Percentiles rank a stretch among this genome's conserved stretches.
Conservation (phyloP, 2,888 invertebrate species). For the Epistrophella euchroma region DNA sequence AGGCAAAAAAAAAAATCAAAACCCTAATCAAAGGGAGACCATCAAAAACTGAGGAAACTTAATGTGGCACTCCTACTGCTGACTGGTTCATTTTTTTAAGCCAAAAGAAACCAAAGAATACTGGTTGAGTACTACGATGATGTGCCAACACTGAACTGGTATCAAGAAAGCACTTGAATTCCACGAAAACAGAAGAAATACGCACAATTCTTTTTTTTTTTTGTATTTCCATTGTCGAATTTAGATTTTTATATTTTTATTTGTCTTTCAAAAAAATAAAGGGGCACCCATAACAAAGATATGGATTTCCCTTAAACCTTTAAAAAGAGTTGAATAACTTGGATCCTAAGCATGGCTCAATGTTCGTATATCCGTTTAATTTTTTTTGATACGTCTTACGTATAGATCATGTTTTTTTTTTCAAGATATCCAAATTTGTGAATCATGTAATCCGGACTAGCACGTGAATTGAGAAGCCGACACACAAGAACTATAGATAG, state of each 20-base stretch:
- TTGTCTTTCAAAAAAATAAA: conserved; percentile 12
- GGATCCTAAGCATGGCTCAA: conserved; percentile 48
- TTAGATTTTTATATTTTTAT: conserved; percentile 8
- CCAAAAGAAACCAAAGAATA: conserved; percentile 47
- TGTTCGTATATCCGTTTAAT: conserved; percentile 32
- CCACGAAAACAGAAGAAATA: conserved; percentile 33
- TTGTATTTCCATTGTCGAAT: conserved; percentile 6
- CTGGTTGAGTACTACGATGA: neutral
- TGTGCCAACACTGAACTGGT: conserved; percentile 41
- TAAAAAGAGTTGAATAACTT: conserved; percentile 45
- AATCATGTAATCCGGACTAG: conserved; percentile 65
- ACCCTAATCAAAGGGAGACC: conserved; percentile 52
- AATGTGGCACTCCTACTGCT: conserved; percentile 33
- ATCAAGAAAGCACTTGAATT: conserved; percentile 59
- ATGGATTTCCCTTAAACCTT: conserved; percentile 35
- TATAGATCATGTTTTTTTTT: conserved; percentile 40
- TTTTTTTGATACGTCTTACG: conserved; percentile 16
- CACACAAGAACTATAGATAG: neutral
- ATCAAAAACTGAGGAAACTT: conserved; percentile 34
- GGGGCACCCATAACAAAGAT: conserved; percentile 51
- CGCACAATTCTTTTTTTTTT: neutral
- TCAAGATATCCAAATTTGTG: conserved; percentile 13
- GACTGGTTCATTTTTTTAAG: neutral
- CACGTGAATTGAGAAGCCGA: conserved; percentile 60
- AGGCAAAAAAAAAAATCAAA: conserved; percentile 11